Evolutionary conservation across 2,797 vertebrate species (phyloP).

Genomic region (Microctenopoma stevenorrisi): DNA sequence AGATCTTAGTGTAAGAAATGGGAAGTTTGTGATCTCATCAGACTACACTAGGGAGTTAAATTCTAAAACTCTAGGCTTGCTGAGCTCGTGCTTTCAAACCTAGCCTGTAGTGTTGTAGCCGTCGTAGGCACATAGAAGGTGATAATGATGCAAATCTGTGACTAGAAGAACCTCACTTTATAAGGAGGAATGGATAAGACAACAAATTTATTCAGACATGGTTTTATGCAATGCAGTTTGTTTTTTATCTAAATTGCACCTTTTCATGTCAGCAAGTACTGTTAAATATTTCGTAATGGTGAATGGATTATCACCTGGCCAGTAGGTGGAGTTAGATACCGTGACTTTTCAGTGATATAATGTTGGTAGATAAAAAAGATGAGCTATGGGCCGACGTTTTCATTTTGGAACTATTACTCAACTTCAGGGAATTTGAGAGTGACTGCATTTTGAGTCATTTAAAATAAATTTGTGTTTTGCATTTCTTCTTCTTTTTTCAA

Average conservation of each 20-base stretch:
- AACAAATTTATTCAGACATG: constrained; percentile 21
- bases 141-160: constrained; percentile 25
- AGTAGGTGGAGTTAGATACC: constrained; percentile 48
- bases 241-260: constrained; percentile 57
- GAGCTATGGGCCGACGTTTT: constrained; percentile 54
- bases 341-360: constrained; percentile 26
- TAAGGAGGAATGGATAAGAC: constrained; percentile 21
- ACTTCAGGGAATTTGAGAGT: constrained; percentile 81
- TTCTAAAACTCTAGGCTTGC: constrained; percentile 17
- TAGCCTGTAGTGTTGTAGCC: constrained; percentile 32
- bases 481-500: constrained; percentile 24
- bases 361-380: constrained; percentile 32
- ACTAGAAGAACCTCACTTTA: constrained; percentile 20
- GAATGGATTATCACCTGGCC: constrained; percentile 45
- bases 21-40: constrained; percentile 22
- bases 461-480: constrained; percentile 22
- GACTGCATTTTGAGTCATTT: constrained; percentile 52
- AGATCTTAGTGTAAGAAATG: constrained; percentile 16
- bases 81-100: constrained; percentile 27
- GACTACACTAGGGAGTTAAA: constrained; percentile 22
- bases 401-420: constrained; percentile 51
- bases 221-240: constrained; percentile 63
- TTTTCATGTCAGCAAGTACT: constrained; percentile 58
- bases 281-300: constrained; percentile 30
- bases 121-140: constrained; percentile 29